phyloP scores from a whole-genome alignment of 2,113 vertebrate genomes.

The Spea multiplicata region DNA sequence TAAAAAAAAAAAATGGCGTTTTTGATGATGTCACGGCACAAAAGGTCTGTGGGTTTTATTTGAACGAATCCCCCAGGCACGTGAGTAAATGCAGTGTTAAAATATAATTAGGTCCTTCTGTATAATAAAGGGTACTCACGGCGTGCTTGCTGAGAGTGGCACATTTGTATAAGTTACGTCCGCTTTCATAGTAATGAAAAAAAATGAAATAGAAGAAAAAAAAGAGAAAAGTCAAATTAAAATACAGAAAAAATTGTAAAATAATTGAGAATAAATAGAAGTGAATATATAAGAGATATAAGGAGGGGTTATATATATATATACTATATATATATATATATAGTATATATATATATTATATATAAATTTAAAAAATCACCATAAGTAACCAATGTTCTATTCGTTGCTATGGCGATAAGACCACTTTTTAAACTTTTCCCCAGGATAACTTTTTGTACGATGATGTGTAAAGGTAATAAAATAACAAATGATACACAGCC shows the following conservation, averaged over 20 bases:
- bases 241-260: neutral
- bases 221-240: constrained; percentile 14
- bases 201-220: neutral
- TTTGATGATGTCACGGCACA: constrained; percentile 61
- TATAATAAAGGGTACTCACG: constrained; percentile 53
- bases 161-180: constrained; percentile 54
- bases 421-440: too few relatives aligned
- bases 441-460: too few relatives aligned
- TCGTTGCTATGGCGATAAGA: too few relatives aligned
- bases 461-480: constrained; percentile 13
- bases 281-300: neutral
- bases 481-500: constrained; percentile 18
- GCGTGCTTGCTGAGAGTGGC: constrained; percentile 52
- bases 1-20: constrained; percentile 46
- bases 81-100: constrained; percentile 64
- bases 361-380: too few relatives aligned
- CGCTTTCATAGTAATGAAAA: constrained; percentile 53
- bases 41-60: constrained; percentile 63
- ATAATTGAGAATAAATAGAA: too few relatives aligned
- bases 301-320: neutral
- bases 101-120: constrained; percentile 70
- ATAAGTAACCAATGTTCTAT: too few relatives aligned
- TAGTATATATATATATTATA: too few relatives aligned
- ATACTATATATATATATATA: too few relatives aligned
- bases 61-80: constrained; percentile 66